These are phyloP conservation scores for Melangyna quadrimaculata DNA, from an alignment of 2,888 invertebrate species.

Conservation along the genomic window DNA sequence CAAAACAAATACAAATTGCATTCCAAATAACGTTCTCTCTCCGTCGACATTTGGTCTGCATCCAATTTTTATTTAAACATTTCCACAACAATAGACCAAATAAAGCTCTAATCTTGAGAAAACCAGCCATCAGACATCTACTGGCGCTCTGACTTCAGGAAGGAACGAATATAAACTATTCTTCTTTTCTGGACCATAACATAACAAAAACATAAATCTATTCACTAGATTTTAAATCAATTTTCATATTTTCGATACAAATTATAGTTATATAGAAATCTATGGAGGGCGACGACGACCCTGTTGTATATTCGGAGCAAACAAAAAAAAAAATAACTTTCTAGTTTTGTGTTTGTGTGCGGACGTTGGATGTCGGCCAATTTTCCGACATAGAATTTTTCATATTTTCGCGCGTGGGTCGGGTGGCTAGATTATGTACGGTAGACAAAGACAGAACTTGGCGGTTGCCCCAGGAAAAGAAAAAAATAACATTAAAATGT, in stretches of 20 bases:
- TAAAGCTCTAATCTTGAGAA: not conserved
- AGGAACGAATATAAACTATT: constrained; percentile 15
- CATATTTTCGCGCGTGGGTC: constrained; percentile 9
- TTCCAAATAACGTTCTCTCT: not conserved
- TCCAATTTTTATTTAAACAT: constrained; percentile 29
- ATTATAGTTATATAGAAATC: no score
- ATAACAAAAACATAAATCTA: not conserved
- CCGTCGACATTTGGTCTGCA: constrained; percentile 11
- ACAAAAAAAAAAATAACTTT: constrained; percentile 13
- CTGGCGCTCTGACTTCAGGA: no score
- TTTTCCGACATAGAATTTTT: constrained; percentile 30
- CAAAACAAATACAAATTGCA: not conserved
- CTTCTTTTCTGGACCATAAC: constrained; percentile 10
- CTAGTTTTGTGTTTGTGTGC: not conserved
- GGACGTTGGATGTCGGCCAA: constrained; percentile 48
- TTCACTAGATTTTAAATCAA: constrained; percentile 9
- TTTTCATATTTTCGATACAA: constrained; percentile 13
- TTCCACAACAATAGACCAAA: constrained; percentile 26
- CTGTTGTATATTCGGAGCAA: not conserved
- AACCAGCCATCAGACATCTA: not conserved
- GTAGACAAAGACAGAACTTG: constrained; percentile 2
- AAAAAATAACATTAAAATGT: constrained; percentile 1
- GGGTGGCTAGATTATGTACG: not conserved
- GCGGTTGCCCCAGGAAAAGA: not conserved
- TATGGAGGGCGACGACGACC: not conserved